Percentiles rank a stretch among this genome's conserved stretches.
Conservation (phyloP, 2,888 invertebrate genomes). For the Timema podura region DNA sequence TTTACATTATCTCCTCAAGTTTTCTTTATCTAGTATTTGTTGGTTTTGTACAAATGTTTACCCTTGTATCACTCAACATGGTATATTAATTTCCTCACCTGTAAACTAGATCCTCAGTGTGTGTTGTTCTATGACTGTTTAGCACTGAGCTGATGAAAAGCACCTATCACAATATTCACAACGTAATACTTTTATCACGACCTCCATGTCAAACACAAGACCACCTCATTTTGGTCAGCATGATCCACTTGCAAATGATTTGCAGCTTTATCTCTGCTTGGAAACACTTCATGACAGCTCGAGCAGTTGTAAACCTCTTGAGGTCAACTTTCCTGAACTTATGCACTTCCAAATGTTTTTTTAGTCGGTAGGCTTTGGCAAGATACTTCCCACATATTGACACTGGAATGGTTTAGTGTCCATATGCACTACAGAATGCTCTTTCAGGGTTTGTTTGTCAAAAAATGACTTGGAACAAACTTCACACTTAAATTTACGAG, state of each 20-base stretch:
- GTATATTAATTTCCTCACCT: neutral
- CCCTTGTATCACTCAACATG: too few species aligned
- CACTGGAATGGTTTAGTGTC: slow-evolving; percentile 55
- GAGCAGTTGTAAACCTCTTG: slow-evolving; percentile 30
- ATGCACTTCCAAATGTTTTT: slow-evolving; percentile 52
- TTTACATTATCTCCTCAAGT: too few species aligned
- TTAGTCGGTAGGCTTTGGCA: slow-evolving; percentile 50
- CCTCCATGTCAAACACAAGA: slow-evolving; percentile 6
- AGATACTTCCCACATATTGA: slow-evolving; percentile 53
- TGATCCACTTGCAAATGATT: neutral
- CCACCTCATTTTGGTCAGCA: neutral
- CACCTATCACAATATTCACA: slow-evolving; percentile 56
- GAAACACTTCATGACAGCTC: slow-evolving; percentile 38
- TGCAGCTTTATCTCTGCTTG: neutral
- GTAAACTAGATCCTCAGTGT: slow-evolving; percentile 16
- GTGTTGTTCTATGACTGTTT: slow-evolving; percentile 45
- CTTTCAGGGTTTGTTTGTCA: slow-evolving; percentile 53
- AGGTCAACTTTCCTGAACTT: slow-evolving; percentile 42
- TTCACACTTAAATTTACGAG: slow-evolving; percentile 49
- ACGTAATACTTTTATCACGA: slow-evolving; percentile 32
- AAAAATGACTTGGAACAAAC: slow-evolving; percentile 51
- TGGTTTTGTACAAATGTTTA: too few species aligned
- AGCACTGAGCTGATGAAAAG: slow-evolving; percentile 48
- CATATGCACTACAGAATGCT: slow-evolving; percentile 51
- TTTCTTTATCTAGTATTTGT: too few species aligned